phyloP scores from a whole-genome alignment of 2,113 vertebrate genomes.

The Gnathonemus echidnorhynchus region DNA sequence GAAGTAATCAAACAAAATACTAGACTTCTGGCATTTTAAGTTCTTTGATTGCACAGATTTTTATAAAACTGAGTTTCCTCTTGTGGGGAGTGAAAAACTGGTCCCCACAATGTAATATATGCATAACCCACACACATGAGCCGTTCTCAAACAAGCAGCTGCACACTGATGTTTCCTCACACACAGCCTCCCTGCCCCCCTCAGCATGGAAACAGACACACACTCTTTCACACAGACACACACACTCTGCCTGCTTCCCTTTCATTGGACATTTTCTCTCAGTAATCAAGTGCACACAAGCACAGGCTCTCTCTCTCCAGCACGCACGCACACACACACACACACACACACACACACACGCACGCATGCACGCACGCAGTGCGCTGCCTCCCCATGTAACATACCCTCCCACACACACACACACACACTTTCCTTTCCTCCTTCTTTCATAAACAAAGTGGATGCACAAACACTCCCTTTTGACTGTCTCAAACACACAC shows the following conservation, averaged over 20 bases:
- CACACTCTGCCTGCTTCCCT: conserved; percentile 22
- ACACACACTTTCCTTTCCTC: conserved; percentile 43
- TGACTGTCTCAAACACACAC: conserved; percentile 42
- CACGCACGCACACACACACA: neutral
- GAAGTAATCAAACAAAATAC: neutral
- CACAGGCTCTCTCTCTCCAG: conserved; percentile 11
- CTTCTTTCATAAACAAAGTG: conserved; percentile 71
- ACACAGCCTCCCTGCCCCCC: neutral
- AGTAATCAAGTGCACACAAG: conserved; percentile 28
- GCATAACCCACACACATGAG: conserved; percentile 5
- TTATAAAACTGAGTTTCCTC: neutral
- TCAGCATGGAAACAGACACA: neutral
- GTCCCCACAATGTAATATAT: conserved; percentile 4
- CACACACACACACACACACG: conserved; percentile 7
- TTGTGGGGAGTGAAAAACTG: neutral
- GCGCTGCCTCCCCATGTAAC: conserved; percentile 36
- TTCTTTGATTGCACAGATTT: neutral
- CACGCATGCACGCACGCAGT: conserved; percentile 29
- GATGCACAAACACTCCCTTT: conserved; percentile 65
- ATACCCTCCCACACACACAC: conserved; percentile 22
- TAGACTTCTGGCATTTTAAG: neutral
- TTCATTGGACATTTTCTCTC: conserved; percentile 28
- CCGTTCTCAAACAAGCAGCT: neutral
- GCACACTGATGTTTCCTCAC: conserved; percentile 5
- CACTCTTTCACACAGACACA: conserved; percentile 19